These are phyloP conservation scores for Melipona bicolor DNA, from an alignment of 2,888 invertebrate species.

Conservation along the genomic window DNA sequence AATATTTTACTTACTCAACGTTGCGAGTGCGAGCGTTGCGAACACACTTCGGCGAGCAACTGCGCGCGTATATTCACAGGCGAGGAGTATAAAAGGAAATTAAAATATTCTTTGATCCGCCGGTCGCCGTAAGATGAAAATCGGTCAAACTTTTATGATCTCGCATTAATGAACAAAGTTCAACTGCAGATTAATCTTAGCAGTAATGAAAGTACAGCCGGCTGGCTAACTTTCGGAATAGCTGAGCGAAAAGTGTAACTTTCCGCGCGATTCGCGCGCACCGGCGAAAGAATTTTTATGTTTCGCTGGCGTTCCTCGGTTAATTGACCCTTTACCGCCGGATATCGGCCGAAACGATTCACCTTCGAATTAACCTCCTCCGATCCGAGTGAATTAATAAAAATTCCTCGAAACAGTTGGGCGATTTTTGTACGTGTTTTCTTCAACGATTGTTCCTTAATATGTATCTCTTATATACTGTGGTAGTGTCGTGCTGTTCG, in stretches of 20 bases:
- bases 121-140: constrained; percentile 24
- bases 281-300: constrained; percentile 2
- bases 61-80: not conserved
- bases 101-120: constrained; percentile 48
- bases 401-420: not conserved
- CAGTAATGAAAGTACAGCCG: constrained; percentile 46
- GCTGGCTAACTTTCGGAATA: constrained; percentile 34
- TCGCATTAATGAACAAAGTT: constrained; percentile 60
- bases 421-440: not conserved
- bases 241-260: constrained; percentile 23
- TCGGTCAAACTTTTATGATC: constrained; percentile 54
- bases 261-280: not conserved
- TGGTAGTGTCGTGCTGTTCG: no score
- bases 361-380: not conserved
- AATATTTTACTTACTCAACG: not conserved
- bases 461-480: no score
- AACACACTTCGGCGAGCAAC: no score
- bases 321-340: constrained; percentile 1
- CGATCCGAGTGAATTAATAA: not conserved
- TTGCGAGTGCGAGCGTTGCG: no score
- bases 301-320: not conserved
- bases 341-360: not conserved
- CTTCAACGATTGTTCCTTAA: no score
- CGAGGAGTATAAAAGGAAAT: constrained; percentile 17
- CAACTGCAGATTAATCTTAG: constrained; percentile 57